These are phyloP conservation scores for Nasalis larvatus DNA, from an alignment of 2,113 vertebrate genomes.

Conservation along the genomic window DNA sequence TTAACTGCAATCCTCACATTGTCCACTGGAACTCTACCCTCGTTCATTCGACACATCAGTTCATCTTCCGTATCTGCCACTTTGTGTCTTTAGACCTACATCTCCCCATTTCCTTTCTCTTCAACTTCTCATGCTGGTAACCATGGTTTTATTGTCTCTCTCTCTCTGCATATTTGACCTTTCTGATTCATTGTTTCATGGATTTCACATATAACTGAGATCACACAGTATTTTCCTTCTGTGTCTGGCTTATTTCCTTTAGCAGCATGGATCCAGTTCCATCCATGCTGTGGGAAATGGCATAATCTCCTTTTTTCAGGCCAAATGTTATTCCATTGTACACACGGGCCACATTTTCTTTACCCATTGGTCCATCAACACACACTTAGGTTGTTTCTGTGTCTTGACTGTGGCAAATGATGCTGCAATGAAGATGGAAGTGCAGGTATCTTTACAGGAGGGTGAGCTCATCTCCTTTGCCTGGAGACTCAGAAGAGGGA, in stretches of 20 bases:
- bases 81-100: not conserved
- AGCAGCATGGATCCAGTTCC: not conserved
- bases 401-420: not conserved
- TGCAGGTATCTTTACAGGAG: not conserved
- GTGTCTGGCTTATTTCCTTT: not conserved
- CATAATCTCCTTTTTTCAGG: not conserved
- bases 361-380: not conserved
- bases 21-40: not conserved
- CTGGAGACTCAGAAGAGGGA: not conserved
- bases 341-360: not conserved
- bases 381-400: not conserved
- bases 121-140: too few relatives aligned
- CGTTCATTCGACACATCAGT: too few relatives aligned
- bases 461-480: not conserved
- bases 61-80: not conserved
- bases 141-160: not conserved
- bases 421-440: not conserved
- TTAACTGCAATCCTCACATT: not conserved
- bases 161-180: not conserved
- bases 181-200: too few relatives aligned
- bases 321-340: not conserved
- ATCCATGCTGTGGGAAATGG: not conserved
- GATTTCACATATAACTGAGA: not conserved
- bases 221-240: not conserved
- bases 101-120: not conserved